These are phyloP conservation scores for Rhingia campestris DNA, from an alignment of 2,888 invertebrate genomes.

Conservation along the genomic window DNA sequence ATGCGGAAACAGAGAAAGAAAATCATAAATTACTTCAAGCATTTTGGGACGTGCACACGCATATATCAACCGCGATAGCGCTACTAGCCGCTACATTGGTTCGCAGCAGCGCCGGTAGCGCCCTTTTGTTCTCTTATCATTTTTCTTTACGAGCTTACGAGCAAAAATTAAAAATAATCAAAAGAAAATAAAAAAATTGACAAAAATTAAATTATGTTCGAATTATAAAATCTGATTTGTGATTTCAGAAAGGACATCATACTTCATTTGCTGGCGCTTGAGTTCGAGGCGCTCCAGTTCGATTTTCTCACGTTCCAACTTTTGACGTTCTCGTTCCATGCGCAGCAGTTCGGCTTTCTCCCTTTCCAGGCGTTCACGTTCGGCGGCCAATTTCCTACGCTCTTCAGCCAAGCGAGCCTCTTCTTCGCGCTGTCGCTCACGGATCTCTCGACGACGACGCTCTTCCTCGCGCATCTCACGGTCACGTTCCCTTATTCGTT, in stretches of 20 bases:
- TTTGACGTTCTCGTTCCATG: slow-evolving; percentile 92
- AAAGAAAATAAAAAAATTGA: slow-evolving; percentile 32
- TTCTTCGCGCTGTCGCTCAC: slow-evolving; percentile 92
- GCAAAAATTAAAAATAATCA: slow-evolving; percentile 35
- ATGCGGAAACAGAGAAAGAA: slow-evolving; percentile 57
- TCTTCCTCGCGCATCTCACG: slow-evolving; percentile 91
- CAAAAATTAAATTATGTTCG: slow-evolving; percentile 54
- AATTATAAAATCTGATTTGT: slow-evolving; percentile 54
- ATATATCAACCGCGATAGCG: slow-evolving; percentile 53
- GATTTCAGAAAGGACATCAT: slow-evolving; percentile 76
- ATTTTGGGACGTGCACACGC: background rate
- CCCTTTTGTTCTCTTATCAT: slow-evolving; percentile 8
- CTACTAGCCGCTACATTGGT: slow-evolving; percentile 66
- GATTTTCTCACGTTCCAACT: slow-evolving; percentile 88
- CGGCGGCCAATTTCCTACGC: slow-evolving; percentile 90
- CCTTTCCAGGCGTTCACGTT: slow-evolving; percentile 93
- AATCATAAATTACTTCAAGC: slow-evolving; percentile 42
- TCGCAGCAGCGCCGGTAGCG: slow-evolving; percentile 68
- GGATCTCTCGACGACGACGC: slow-evolving; percentile 90
- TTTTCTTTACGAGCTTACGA: slow-evolving; percentile 24
- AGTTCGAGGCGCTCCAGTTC: slow-evolving; percentile 92
- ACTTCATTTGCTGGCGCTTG: slow-evolving; percentile 90
- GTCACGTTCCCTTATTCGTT: slow-evolving; percentile 91
- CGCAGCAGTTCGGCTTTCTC: slow-evolving; percentile 93
- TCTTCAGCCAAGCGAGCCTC: slow-evolving; percentile 91